phyloP scores from a whole-genome alignment of 1,140 invertebrate genomes.

The Cryptotermes secundus region DNA sequence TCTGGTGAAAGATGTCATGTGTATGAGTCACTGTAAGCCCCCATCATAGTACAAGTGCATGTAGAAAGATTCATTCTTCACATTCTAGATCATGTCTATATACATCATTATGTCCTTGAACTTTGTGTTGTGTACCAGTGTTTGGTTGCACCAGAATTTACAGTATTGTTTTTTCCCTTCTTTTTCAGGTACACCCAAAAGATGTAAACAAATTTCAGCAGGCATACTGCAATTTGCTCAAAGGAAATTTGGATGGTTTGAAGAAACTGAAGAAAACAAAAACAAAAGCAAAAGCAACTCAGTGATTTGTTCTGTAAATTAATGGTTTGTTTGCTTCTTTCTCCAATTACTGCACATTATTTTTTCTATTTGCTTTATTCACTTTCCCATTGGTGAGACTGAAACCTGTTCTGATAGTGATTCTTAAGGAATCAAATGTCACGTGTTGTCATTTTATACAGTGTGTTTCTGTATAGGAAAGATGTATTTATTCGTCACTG shows the following conservation, averaged over 20 bases:
- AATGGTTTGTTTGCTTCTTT: background rate
- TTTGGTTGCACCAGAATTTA: background rate
- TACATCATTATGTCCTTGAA: too few species aligned
- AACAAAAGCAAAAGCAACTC: conserved; percentile 67
- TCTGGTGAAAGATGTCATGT: too few species aligned
- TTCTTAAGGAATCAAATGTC: background rate
- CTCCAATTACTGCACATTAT: background rate
- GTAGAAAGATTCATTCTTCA: too few species aligned
- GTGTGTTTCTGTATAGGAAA: background rate
- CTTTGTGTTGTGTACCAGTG: background rate
- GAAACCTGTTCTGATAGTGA: background rate
- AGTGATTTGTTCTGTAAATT: conserved; percentile 40
- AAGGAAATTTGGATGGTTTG: conserved; percentile 82
- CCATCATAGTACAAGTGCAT: too few species aligned
- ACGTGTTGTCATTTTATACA: background rate
- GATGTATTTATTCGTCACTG: background rate
- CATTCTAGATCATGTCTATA: too few species aligned
- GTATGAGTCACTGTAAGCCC: too few species aligned
- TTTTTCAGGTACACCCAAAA: conserved; percentile 66
- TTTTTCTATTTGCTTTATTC: background rate
- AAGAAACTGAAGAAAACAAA: conserved; percentile 83
- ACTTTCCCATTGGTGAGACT: too few species aligned
- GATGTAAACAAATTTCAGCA: conserved; percentile 84
- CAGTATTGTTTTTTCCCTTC: conserved; percentile 30
- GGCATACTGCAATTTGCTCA: conserved; percentile 78